Evolutionary conservation across 2,797 vertebrate species (phyloP).

Genomic region (Spheniscus humboldti): DNA sequence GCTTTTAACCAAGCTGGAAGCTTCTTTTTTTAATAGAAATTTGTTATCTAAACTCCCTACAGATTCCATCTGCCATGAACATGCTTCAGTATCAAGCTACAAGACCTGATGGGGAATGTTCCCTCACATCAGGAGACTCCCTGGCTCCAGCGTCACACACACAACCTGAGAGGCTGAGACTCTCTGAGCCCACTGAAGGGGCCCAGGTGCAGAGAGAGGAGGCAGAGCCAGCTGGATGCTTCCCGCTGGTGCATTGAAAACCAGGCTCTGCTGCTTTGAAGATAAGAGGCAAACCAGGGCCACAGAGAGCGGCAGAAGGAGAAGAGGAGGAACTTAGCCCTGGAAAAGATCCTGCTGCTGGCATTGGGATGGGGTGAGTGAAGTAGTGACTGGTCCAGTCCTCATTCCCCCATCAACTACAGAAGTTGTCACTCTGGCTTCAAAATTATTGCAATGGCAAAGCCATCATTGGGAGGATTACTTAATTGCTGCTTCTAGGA

Average conservation of each 20-base stretch:
- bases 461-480: background rate
- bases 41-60: background rate
- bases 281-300: background rate
- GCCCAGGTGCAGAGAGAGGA: background rate
- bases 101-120: background rate
- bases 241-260: background rate
- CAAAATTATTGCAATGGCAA: background rate
- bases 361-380: accelerated
- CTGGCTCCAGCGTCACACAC: background rate
- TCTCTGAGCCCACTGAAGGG: background rate
- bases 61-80: background rate
- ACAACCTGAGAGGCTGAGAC: background rate
- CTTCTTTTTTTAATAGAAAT: background rate
- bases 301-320: background rate
- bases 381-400: background rate
- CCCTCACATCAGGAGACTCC: background rate
- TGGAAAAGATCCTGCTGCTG: background rate
- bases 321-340: background rate
- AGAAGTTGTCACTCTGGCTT: background rate
- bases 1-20: background rate
- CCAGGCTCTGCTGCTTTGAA: background rate
- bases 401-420: background rate
- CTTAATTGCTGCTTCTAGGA: background rate
- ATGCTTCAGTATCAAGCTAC: background rate
- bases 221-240: background rate